Percentiles rank a stretch among this genome's conserved stretches.
phyloP scores from a whole-genome alignment of 2,888 invertebrate genomes.

The Cistogaster globosa region DNA sequence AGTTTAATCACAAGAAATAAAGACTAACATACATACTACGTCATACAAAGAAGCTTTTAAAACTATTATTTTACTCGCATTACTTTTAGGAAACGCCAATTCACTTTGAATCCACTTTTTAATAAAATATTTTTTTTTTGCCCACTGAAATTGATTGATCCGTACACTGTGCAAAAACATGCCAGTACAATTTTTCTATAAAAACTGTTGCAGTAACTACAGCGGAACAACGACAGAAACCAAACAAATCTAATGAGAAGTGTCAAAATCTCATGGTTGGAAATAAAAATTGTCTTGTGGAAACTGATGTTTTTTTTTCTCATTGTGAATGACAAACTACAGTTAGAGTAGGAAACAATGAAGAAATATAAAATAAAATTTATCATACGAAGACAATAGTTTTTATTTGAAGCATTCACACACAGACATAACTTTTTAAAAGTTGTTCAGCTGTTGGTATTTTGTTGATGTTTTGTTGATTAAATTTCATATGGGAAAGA shows the following conservation, averaged over 20 bases:
- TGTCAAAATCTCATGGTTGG: slow-evolving; percentile 65
- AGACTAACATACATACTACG: no score
- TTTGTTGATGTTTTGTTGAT: background rate
- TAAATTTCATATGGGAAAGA: slow-evolving; percentile 20
- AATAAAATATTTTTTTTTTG: no score
- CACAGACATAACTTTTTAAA: slow-evolving; percentile 16
- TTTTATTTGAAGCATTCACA: slow-evolving; percentile 5
- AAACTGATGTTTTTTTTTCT: slow-evolving; percentile 25
- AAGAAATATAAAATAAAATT: slow-evolving; percentile 17
- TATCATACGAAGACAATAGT: slow-evolving; percentile 34
- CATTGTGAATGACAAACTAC: slow-evolving; percentile 20
- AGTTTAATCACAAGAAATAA: no score
- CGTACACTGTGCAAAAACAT: background rate
- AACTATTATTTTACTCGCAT: no score
- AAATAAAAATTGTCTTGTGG: slow-evolving; percentile 41
- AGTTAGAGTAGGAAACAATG: background rate
- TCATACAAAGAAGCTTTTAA: no score
- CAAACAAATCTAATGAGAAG: slow-evolving; percentile 60
- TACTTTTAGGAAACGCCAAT: no score
- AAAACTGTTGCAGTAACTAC: slow-evolving; percentile 13
- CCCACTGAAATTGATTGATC: background rate
- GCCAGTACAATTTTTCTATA: background rate
- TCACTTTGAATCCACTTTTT: no score
- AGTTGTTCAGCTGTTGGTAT: slow-evolving; percentile 25
- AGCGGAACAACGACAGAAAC: slow-evolving; percentile 42